phyloP scores from a whole-genome alignment of 2,797 vertebrate genomes.

The Rhabdophis nuchalis region DNA sequence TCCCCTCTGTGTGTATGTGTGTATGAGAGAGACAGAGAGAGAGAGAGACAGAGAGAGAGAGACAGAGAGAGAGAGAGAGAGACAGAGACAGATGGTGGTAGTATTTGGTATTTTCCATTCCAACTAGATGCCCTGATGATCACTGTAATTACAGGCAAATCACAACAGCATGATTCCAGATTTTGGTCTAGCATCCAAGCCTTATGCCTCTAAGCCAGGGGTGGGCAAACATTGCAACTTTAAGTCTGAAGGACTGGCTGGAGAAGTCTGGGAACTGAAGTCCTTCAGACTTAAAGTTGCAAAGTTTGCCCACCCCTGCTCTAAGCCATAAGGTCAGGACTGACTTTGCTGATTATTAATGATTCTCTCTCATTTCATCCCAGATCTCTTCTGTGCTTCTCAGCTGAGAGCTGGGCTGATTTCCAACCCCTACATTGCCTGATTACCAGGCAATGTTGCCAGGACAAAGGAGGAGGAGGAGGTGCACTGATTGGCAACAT shows the following conservation, averaged over 20 bases:
- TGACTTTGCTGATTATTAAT: neutral
- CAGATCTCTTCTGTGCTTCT: neutral
- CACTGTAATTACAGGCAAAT: neutral
- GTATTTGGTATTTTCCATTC: neutral
- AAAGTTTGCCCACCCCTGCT: too few relatives aligned
- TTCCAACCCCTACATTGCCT: neutral
- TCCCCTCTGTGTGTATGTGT: too few relatives aligned
- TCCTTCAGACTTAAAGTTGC: too few relatives aligned
- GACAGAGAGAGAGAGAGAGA: too few relatives aligned
- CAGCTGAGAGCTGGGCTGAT: neutral
- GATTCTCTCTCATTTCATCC: neutral
- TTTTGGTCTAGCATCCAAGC: neutral
- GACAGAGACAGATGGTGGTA: neutral
- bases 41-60: rapidly evolving
- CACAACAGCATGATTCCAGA: neutral
- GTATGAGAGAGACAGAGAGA: too few relatives aligned
- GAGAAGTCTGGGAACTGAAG: too few relatives aligned
- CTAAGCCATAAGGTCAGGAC: neutral
- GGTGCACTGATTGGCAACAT: neutral
- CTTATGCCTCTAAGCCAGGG: too few relatives aligned
- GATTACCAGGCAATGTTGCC: neutral
- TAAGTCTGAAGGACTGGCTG: too few relatives aligned
- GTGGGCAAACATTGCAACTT: too few relatives aligned
- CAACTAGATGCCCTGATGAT: neutral
- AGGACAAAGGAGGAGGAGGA: neutral